Evolutionary conservation across 1,140 invertebrate genomes (phyloP), one percentile per base, ranked within the genome.

Genomic region (Armadillidium nasatum): DNA sequence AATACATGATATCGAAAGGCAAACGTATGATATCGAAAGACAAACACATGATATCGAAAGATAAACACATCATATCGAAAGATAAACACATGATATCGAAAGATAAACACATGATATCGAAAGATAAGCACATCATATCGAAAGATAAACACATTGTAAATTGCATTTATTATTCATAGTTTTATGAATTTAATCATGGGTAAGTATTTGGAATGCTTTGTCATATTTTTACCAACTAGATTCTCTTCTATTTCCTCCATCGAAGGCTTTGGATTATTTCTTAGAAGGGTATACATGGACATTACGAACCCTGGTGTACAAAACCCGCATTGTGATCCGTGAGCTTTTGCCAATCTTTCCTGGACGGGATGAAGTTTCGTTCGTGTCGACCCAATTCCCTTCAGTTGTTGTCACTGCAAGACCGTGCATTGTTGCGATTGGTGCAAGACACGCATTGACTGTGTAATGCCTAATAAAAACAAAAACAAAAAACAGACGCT

Each of bases 271-370:
- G 90, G 90, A 10, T 76, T 88, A 76, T 88, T 91, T 78, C 94
- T 86, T 0, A 96, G 84, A 22, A 95, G 84, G 0, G 92, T 88
- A 82, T 96, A 96, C 94, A 96, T 96, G 4, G 94, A 95, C 94
- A 96, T 96, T 0, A 96, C 93, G 73, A 96, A 94, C 15, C 94
- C 94, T 4, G 94, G 94, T 6, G 94, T 95, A 81, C 94, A 95
- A 84, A 94, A 96, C 7, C 94, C 94, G 83, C 94, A 96, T 86
- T 96, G 94, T 0, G 93, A 94, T 0, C 94, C 94, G 82, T 96
- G 94, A 7, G 92, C 88, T 86, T 93, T 92, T 0, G 93, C 92
- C 71, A 96, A 89, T 81, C 93, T 86, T 83, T 95, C 92, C 86
- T 84, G 84, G 10, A 84, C 77, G n/a, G 83, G 82, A 79, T 84